These are phyloP conservation scores for Campoletis raptor DNA, from an alignment of 2,888 invertebrate species.

Conservation along the genomic window DNA sequence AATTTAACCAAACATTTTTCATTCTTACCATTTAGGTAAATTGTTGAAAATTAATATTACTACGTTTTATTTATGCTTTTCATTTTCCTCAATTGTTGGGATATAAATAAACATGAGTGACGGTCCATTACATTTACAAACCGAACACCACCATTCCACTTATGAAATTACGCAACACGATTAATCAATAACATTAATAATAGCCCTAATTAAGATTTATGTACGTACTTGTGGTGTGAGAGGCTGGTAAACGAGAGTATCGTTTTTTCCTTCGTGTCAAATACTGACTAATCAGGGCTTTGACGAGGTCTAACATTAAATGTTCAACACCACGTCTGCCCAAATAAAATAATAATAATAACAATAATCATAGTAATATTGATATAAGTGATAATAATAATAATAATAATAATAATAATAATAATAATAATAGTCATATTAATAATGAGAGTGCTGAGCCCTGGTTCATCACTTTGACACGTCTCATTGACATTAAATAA, in stretches of 20 bases:
- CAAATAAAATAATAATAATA: slow-evolving; percentile 30
- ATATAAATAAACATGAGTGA: slow-evolving; percentile 45
- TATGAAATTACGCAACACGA: slow-evolving; percentile 11
- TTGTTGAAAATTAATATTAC: slow-evolving; percentile 42
- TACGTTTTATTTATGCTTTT: slow-evolving; percentile 19
- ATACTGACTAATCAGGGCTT: slow-evolving; percentile 62
- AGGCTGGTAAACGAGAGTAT: slow-evolving; percentile 46
- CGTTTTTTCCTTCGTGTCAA: slow-evolving; percentile 51
- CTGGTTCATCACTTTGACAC: neutral
- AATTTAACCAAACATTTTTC: slow-evolving; percentile 15
- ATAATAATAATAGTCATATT: slow-evolving; percentile 32
- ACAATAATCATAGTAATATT: slow-evolving; percentile 28
- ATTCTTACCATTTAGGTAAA: slow-evolving; percentile 28
- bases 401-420: slow-evolving; percentile 11
- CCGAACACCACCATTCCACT: slow-evolving; percentile 3
- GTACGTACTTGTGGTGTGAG: slow-evolving; percentile 48
- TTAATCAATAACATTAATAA: slow-evolving; percentile 9
- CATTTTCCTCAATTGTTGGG: slow-evolving; percentile 5
- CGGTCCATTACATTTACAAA: slow-evolving; percentile 16
- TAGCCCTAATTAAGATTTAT: slow-evolving; percentile 41
- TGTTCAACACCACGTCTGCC: slow-evolving; percentile 24
- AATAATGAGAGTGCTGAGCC: slow-evolving; percentile 6
- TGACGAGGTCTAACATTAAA: slow-evolving; percentile 11
- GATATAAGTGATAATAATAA: slow-evolving; percentile 31
- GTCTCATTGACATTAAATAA: slow-evolving; percentile 9